Base-by-base conservation (phyloP, 2,113 vertebrate genomes). In the Actenoides hombroni region DNA sequence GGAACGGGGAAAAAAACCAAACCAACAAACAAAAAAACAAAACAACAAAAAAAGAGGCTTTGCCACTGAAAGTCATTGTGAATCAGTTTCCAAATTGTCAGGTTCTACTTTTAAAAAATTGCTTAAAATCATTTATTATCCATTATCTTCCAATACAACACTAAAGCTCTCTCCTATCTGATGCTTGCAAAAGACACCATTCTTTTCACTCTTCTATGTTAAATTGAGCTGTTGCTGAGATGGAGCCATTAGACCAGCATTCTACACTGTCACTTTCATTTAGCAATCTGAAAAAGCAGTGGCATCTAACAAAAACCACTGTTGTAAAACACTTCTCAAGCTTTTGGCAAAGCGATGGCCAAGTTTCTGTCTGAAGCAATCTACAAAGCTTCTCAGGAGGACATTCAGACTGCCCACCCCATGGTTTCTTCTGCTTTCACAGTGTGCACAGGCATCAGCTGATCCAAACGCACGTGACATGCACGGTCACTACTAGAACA, bases 401-500 rank as follows among this genome's bases (percentile, higher is more conserved):
- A 44, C 16, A 42, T 25, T 63, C 61, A 74, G 60, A 63, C 37
- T 31, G 29, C 0, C 0, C 16, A 26, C 8, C 3, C 28, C 46
- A 78, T 19, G 33, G 40, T 16, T 67, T 54, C 24, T 49, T 61
- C 40, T 0, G 0, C 40, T 57, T 57, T 26, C 33, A 49, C 40
- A 44, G 35, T 7, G 40, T 23, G 13, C 11, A 25, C 13, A 29
- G 18, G 25, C n/a, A 56, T 13, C 35, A 17, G 26, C 19, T 37
- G 67, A 84, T 33, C 44, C 60, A 35, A 79, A 61, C 4, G 29
- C 44, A 46, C 0, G 0, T 7, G 24, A 48, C 13, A n/a, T 2
- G 4, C 15, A 28, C 1, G 7, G 35, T 14, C 31, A 21, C 46
- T 49, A 16, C 2, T 18, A n/a, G n/a, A 74, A 54, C 0, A 2